Conservation (phyloP, 2,888 invertebrate species). For the Meiosimyza platycephala region DNA sequence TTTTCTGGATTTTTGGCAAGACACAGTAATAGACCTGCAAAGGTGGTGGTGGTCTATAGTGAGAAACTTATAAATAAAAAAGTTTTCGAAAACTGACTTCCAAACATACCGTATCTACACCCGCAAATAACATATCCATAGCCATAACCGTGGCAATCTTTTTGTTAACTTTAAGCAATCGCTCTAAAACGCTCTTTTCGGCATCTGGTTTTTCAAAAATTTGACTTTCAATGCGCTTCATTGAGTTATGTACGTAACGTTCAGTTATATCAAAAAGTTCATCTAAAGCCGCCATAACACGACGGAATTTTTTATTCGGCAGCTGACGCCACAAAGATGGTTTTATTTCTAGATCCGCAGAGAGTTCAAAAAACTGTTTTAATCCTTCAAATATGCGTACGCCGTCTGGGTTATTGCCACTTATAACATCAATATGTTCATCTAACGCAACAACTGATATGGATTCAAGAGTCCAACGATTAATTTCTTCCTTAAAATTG, state of each 20-base stretch:
- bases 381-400: slow-evolving; percentile 36
- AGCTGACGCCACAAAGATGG: slow-evolving; percentile 59
- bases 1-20: slow-evolving; percentile 74
- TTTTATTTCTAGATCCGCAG: slow-evolving; percentile 56
- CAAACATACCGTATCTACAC: slow-evolving; percentile 76
- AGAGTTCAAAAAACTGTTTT: slow-evolving; percentile 44
- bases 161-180: slow-evolving; percentile 72
- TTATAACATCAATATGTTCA: slow-evolving; percentile 57
- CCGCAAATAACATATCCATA: slow-evolving; percentile 77
- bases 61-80: not conserved
- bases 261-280: slow-evolving; percentile 50
- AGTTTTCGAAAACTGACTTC: slow-evolving; percentile 32
- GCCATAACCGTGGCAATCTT: slow-evolving; percentile 76
- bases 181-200: slow-evolving; percentile 74
- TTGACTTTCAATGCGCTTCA: slow-evolving; percentile 49
- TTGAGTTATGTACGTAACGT: slow-evolving; percentile 62
- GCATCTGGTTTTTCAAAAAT: slow-evolving; percentile 49
- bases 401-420: slow-evolving; percentile 44
- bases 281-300: slow-evolving; percentile 52
- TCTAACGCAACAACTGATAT: slow-evolving; percentile 67
- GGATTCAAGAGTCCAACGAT: slow-evolving; percentile 73
- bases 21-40: slow-evolving; percentile 49
- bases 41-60: slow-evolving; percentile 61
- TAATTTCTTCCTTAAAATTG: slow-evolving; percentile 69
- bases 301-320: slow-evolving; percentile 55